phyloP scores from a whole-genome alignment of 2,797 vertebrate species.

The Uromys caudimaculatus region DNA sequence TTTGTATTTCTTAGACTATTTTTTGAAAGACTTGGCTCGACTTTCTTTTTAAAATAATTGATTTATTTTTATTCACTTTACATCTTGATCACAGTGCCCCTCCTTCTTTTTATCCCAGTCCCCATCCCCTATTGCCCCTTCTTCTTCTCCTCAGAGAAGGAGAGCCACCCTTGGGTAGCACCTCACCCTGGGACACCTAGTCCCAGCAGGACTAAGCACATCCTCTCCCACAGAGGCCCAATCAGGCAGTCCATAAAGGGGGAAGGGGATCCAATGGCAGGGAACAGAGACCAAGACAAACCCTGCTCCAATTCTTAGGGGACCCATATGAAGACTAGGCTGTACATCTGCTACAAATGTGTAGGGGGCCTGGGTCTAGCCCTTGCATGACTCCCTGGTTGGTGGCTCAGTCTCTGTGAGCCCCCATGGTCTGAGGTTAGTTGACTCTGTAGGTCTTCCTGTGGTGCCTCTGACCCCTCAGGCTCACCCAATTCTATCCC shows the following conservation, averaged over 20 bases:
- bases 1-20: not conserved
- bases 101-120: not conserved
- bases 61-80: not conserved
- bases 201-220: not conserved
- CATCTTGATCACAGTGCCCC: not conserved
- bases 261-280: not conserved
- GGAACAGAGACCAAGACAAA: not conserved
- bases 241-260: not conserved
- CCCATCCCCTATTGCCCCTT: not conserved
- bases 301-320: not conserved
- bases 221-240: not conserved
- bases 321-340: not conserved
- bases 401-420: not conserved
- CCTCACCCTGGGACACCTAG: not conserved
- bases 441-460: not conserved
- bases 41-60: not conserved
- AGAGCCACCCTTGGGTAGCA: not conserved
- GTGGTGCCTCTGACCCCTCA: too few species aligned
- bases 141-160: not conserved
- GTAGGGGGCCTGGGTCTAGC: not conserved
- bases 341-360: not conserved
- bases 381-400: not conserved
- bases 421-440: not conserved
- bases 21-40: conserved; percentile 1
- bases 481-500: too few species aligned